Evolutionary conservation across 2,797 vertebrate species (phyloP).

Genomic region (Hoplostethus atlanticus): DNA sequence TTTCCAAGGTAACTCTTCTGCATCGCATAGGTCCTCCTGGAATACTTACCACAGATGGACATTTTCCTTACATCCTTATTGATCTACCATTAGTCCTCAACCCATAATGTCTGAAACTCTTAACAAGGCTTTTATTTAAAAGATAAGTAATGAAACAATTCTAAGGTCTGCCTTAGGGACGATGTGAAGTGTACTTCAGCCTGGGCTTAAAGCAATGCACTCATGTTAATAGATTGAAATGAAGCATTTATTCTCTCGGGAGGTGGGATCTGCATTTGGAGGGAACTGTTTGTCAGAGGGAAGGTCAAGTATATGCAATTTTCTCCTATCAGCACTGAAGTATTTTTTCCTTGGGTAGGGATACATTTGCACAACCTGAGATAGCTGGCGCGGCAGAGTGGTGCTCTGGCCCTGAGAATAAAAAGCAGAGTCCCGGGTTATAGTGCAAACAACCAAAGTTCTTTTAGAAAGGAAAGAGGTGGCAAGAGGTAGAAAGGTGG

Average conservation of each 20-base stretch:
- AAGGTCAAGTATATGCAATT: conserved; percentile 32
- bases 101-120: conserved; percentile 8
- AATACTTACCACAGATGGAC: not conserved
- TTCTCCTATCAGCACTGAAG: conserved; percentile 17
- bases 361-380: conserved; percentile 25
- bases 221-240: not conserved
- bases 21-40: not conserved
- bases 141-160: conserved; percentile 1
- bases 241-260: not conserved
- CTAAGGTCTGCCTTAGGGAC: conserved; percentile 10
- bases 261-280: conserved; percentile 2
- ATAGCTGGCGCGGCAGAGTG: too few species aligned
- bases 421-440: too few species aligned
- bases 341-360: conserved; percentile 19
- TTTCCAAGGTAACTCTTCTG: not conserved
- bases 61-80: not conserved
- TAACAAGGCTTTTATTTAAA: conserved; percentile 13
- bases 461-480: too few species aligned
- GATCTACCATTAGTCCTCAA: conserved; percentile 8
- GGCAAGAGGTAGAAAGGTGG: too few species aligned
- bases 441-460: too few species aligned
- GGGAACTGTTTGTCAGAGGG: conserved; percentile 19
- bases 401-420: too few species aligned
- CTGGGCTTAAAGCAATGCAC: not conserved
- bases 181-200: conserved; percentile 23